Conservation (phyloP, 2,797 vertebrate species). For the Notoglanidium macrostoma region DNA sequence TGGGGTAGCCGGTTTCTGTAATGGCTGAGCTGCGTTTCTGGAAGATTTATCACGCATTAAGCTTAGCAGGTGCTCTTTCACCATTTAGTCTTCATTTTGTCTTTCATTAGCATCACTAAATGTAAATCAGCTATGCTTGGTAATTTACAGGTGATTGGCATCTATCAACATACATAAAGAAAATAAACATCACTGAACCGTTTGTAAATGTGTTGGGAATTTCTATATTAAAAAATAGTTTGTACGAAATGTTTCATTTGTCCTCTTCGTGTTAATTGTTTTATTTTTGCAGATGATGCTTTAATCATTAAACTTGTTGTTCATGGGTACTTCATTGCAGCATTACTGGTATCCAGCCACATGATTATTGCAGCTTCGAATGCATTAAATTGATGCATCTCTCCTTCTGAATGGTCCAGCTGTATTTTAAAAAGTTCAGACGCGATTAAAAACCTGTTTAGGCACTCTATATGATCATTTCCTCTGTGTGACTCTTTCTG, state of each 20-base stretch:
- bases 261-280: neutral
- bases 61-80: neutral
- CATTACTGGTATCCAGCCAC: neutral
- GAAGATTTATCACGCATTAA: neutral
- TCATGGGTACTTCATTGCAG: neutral
- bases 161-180: neutral
- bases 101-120: neutral
- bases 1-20: neutral
- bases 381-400: neutral
- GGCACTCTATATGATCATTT: neutral
- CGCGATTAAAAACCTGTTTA: constrained; percentile 7
- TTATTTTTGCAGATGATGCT: constrained; percentile 4
- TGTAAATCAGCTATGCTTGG: neutral
- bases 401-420: neutral
- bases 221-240: neutral
- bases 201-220: neutral
- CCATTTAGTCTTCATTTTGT: neutral
- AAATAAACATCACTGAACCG: neutral
- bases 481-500: constrained; percentile 4
- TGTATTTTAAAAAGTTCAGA: neutral
- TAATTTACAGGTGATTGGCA: too few relatives aligned
- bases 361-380: constrained; percentile 16
- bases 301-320: constrained; percentile 6
- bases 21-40: neutral
- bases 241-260: neutral